Evolutionary conservation across 1,140 invertebrate genomes (phyloP).

Genomic region (Drosophila watanabei): DNA sequence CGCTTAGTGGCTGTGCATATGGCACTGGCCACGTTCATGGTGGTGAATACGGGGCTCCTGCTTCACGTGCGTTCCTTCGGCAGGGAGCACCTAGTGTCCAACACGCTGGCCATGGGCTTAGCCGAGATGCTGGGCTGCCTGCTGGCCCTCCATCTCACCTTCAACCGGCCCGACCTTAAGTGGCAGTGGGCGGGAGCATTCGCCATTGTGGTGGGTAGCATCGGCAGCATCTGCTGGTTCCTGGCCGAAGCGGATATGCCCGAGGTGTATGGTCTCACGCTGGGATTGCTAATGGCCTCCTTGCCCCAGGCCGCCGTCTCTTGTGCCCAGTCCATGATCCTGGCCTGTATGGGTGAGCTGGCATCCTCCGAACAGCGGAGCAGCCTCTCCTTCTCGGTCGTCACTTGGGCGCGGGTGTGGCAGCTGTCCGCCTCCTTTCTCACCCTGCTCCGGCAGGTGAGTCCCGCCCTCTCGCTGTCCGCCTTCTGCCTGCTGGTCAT

Average conservation of each 20-base stretch:
- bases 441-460: constrained; percentile 69
- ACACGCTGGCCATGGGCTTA: constrained; percentile 80
- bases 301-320: constrained; percentile 74
- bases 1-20: constrained; percentile 76
- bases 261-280: constrained; percentile 59
- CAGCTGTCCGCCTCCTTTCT: constrained; percentile 80
- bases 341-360: constrained; percentile 70
- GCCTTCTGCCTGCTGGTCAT: constrained; percentile 71
- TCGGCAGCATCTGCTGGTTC: constrained; percentile 70
- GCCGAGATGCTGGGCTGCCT: constrained; percentile 79
- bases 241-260: constrained; percentile 55
- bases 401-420: constrained; percentile 78
- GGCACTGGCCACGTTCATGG: constrained; percentile 81
- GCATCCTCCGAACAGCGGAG: constrained; percentile 58
- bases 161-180: constrained; percentile 32
- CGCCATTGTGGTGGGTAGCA: constrained; percentile 50
- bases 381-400: constrained; percentile 70
- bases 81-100: constrained; percentile 75
- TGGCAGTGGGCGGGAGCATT: constrained; percentile 72
- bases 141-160: constrained; percentile 64
- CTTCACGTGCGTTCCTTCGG: constrained; percentile 85
- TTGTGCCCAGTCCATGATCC: constrained; percentile 73
- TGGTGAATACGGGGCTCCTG: constrained; percentile 84
- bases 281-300: constrained; percentile 69
- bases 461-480: constrained; percentile 71